Conservation (phyloP, 1,140 invertebrate genomes). For the Cepaea nemoralis region DNA sequence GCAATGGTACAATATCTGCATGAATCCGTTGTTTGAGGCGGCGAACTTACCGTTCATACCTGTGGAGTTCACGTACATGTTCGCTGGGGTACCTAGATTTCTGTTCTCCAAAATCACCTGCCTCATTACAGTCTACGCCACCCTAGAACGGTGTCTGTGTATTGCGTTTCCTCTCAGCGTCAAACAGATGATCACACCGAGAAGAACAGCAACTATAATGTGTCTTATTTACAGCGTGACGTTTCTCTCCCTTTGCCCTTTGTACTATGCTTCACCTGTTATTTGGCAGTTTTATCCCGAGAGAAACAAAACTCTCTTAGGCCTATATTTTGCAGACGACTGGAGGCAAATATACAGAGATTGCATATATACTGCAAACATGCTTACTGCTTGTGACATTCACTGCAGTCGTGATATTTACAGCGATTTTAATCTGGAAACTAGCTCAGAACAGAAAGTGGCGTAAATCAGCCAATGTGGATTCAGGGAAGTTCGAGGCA, state of each 20-base stretch:
- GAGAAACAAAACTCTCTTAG: neutral
- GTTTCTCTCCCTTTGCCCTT: neutral
- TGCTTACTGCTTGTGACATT: neutral
- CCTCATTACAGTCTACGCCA: neutral
- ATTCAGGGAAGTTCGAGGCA: neutral
- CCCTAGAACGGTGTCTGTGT: conserved; percentile 20
- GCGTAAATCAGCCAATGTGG: neutral
- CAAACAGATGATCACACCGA: neutral
- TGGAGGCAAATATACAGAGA: too few species aligned
- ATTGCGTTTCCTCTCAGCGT: neutral
- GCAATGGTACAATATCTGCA: neutral
- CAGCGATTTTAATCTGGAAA: neutral
- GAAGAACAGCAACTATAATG: neutral
- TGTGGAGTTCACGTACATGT: neutral
- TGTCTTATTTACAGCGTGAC: neutral
- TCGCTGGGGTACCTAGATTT: neutral
- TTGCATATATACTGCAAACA: neutral
- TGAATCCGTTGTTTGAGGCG: neutral
- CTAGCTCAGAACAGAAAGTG: neutral
- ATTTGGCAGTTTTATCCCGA: neutral
- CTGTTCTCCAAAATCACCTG: neutral
- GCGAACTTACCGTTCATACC: neutral
- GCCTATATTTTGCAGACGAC: neutral
- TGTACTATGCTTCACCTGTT: neutral
- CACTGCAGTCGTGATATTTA: neutral